These are phyloP conservation scores for Homalodisca vitripennis DNA, from an alignment of 1,140 invertebrate species.

Conservation along the genomic window DNA sequence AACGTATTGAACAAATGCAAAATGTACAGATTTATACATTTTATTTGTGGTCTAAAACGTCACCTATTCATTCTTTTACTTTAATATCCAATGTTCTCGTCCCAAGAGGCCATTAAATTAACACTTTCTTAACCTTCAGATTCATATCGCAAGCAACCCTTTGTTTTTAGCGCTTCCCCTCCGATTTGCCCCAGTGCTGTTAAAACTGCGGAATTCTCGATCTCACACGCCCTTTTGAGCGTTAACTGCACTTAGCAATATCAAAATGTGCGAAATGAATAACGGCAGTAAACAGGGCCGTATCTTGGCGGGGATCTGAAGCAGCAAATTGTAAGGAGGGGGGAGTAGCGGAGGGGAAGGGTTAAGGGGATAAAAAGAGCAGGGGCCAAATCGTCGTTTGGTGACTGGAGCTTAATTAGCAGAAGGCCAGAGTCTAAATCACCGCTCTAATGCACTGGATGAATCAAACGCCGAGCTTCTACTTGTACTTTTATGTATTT, in stretches of 20 bases:
- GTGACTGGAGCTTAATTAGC: constrained; percentile 16
- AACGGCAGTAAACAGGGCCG: neutral
- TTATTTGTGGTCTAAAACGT: too few relatives aligned
- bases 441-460: constrained; percentile 4
- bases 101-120: too few relatives aligned
- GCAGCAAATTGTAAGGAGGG: neutral
- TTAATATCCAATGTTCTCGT: too few relatives aligned
- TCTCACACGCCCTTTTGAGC: too few relatives aligned
- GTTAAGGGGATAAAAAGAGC: neutral
- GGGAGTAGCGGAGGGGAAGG: neutral
- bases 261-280: constrained; percentile 23
- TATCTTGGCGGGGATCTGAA: constrained; percentile 17
- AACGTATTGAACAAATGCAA: too few relatives aligned
- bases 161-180: too few relatives aligned
- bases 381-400: constrained; percentile 18
- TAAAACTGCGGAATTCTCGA: neutral
- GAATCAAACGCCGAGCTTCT: constrained; percentile 1
- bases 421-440: neutral
- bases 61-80: too few relatives aligned
- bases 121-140: too few relatives aligned
- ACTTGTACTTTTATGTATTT: constrained; percentile 22
- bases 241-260: neutral
- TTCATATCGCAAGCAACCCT: too few relatives aligned
- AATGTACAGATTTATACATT: too few relatives aligned
- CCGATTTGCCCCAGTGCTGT: too few relatives aligned